Evolutionary conservation across 2,113 vertebrate species (phyloP), one percentile per base, ranked within the genome.

Genomic region (Atlantisia rogersi): DNA sequence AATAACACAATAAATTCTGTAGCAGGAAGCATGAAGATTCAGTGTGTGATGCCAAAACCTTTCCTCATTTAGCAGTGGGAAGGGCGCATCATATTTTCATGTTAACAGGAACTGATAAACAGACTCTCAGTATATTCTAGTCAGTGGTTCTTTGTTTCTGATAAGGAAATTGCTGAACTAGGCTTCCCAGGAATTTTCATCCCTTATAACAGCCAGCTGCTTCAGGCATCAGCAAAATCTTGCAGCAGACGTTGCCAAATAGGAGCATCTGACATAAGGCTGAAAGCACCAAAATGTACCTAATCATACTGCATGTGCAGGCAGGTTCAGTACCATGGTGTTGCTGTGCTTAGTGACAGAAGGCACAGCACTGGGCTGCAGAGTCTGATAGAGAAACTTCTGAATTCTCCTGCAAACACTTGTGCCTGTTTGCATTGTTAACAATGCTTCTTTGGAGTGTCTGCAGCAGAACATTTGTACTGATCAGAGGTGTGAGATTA

Each of bases 21-120:
- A 80, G 32, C 76, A 81, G 80, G 52, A 86, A 88, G 44, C 53
- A n/a, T 46, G 37, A 60, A 88, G 46, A 81, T 60, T 64, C 37
- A 28, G 35, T 37, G 48, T 40, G 9, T 37, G 69, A 75, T 92
- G 67, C 82, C 73, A 93, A 65, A 93, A 68, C 26, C 64, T 83
- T 77, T 83, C 73, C 19, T 78, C 29, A 10, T 35, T 91, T 83
- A 63, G 58, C 64, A 86, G 24, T 78, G 73, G 76, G 82, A 92
- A 78, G 35, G 29, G 17, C 28, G 11, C 24, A 31, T 35, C 24
- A 4, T 71, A 69, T 81, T 95, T 87, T 93, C 50, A 11, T 58
- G 31, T 59, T 88, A 78, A 77, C 71, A 88, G 82, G 76, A 95
- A 58, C 85, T 93, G 92, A 82, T 95, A 88, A 97, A 71, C 62